Base-by-base conservation (phyloP, 2,888 invertebrate species). In the Thalpophila matura region DNA sequence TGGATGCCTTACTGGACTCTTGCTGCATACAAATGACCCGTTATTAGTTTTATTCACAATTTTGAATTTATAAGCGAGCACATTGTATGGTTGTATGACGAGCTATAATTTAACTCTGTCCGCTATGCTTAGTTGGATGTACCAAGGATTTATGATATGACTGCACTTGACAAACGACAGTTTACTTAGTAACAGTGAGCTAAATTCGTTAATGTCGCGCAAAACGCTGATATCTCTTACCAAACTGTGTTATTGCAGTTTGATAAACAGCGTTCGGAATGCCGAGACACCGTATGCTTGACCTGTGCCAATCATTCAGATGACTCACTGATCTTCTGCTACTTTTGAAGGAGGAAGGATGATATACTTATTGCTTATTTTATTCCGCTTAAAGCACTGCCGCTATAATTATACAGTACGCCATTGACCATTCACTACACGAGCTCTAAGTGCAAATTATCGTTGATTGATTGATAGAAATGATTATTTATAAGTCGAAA, bases 1-100 rank as follows among this genome's bases (percentile, higher is more conserved):
- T 59, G 49, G 31, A 45, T 46, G 33, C 38, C 49, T 29, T 24
- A 37, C 14, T 38, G 31, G 14, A 51, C 73, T 16, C 35, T 24
- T 18, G 29, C 58, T 56, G 72, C 72, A 69, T 73, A 73, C 72
- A 69, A 73, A 73, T 51, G 4, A 45, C 33, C 22, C 9, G 6
- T 38, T 69, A 69, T 35, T 57, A 55, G 37, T 51, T 55, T 40
- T 43, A 66, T 51, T 60, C 46, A 73, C 60, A 56, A 66, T 56
- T 73, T 38, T 61, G 67, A 60, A 60, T 70, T 66, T 55, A 66
- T 51, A 66, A 60, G 51, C 35, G 45, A 40, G 20, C 46, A 43
- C 73, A 56, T 43, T 73, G 51, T 55, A 51, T 45, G 49, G 27
- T 50, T 65, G 43, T 45, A 31, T 50, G 43, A 59, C 40, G 38